Evolutionary conservation across 2,113 vertebrate species (phyloP), one percentile per base, ranked within the genome.

Genomic region (Rhegmatorhina hoffmannsi): DNA sequence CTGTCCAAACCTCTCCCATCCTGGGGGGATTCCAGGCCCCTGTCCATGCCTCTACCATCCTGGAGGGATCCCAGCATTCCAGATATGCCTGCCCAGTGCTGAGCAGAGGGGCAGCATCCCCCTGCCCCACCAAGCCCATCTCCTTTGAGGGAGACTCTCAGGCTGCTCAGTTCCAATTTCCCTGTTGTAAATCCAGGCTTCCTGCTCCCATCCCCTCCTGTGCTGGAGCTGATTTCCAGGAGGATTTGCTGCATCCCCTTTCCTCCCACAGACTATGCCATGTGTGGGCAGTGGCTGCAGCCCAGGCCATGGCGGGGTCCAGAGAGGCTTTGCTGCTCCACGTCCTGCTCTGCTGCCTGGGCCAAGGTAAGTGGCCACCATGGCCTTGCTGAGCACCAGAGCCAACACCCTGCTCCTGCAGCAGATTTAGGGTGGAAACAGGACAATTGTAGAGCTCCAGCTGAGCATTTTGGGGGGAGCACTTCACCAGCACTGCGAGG

Each of bases 311-410:
- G 75, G 44, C 4, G 7, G 88, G 90, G 7, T n/a, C 95, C 40
- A 4, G 89, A 2, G 10, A 87, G 40, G 50, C 81, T 58, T 25
- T 93, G 76, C 23, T 24, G 6, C 80, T 98, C 52, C 93, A 64
- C 1, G 1, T 96, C 14, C 89, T 98, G 88, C 95, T 97, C 93
- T 94, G n/a, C 34, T 97, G 95, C 88, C 92, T 97, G 58, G 89
- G 94, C 14, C 67, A 16, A 72, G 98, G 98, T 98, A 92, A 28
- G 83, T 1, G 36, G 9, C 43, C 0, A 13, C 47, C n/a, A 1
- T 1, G 1, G 66, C 64, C 31, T 8, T 6, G 0, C 5, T 1
- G 24, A 0, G 28, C 31, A 0, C 68, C 2, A 0, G 15, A 24
- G 47, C 31, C 1, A 38, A 6, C 2, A 2, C 24, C 43, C 33